These are phyloP conservation scores for Megaustenia siamemsis DNA, from an alignment of 2,888 invertebrate genomes.

Conservation along the genomic window DNA sequence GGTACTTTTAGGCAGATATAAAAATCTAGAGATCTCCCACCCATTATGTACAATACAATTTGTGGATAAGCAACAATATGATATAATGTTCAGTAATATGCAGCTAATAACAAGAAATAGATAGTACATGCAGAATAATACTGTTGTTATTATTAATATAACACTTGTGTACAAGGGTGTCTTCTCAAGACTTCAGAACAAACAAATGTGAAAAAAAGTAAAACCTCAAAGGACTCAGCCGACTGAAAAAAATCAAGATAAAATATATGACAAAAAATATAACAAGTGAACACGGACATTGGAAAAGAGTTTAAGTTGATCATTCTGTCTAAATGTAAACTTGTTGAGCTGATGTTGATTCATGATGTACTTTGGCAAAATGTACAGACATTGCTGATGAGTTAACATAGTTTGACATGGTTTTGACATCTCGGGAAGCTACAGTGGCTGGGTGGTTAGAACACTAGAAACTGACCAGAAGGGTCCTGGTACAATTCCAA, in stretches of 20 bases:
- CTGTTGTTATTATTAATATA: too few relatives aligned
- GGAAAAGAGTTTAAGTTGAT: not conserved
- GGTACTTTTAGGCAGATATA: not conserved
- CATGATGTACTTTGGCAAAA: not conserved
- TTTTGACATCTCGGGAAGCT: too few relatives aligned
- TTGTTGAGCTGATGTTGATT: not conserved
- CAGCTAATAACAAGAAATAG: too few relatives aligned
- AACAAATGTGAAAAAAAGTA: not conserved
- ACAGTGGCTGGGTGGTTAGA: too few relatives aligned
- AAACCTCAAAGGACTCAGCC: slow-evolving; percentile 7
- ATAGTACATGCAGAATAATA: too few relatives aligned
- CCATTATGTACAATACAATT: too few relatives aligned
- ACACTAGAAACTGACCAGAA: not conserved
- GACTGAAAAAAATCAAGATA: slow-evolving; percentile 7
- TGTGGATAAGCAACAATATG: too few relatives aligned
- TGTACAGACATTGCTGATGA: too few relatives aligned
- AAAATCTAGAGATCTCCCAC: too few relatives aligned
- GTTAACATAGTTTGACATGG: too few relatives aligned
- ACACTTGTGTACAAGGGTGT: not conserved
- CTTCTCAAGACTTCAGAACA: not conserved
- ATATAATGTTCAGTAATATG: too few relatives aligned
- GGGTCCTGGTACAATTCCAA: not conserved
- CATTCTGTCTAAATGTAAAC: not conserved
- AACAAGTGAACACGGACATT: not conserved
- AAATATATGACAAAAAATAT: not conserved